phyloP scores from a whole-genome alignment of 2,888 invertebrate genomes.

The Minunthozetes semirufus region DNA sequence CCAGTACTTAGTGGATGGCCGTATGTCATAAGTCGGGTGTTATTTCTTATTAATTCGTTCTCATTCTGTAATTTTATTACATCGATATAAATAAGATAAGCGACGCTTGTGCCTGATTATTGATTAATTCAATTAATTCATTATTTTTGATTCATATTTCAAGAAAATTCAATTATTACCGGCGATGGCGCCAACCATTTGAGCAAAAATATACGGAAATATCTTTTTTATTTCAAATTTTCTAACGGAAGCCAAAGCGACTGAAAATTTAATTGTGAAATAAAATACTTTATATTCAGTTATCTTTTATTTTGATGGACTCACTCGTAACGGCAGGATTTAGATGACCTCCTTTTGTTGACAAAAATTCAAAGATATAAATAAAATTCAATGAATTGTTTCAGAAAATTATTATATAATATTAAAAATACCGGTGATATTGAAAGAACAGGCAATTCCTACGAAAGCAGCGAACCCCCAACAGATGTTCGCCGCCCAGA shows the following conservation, averaged over 20 bases:
- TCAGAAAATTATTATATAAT: background rate
- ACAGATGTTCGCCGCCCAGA: background rate
- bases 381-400: background rate
- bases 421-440: background rate
- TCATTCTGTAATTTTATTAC: constrained; percentile 1
- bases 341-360: constrained; percentile 49
- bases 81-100: background rate
- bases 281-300: background rate
- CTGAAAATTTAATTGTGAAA: constrained; percentile 3
- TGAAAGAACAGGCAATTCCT: constrained; percentile 7
- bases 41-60: background rate
- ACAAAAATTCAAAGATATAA: background rate
- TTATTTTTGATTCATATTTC: background rate
- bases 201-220: constrained; percentile 50
- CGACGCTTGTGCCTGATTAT: background rate
- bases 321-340: constrained; percentile 50
- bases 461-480: constrained; percentile 17
- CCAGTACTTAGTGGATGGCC: constrained; percentile 47
- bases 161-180: background rate
- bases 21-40: background rate
- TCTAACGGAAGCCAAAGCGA: constrained; percentile 49
- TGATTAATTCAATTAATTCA: background rate
- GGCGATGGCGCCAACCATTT: constrained; percentile 50
- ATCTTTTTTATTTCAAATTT: constrained; percentile 47
- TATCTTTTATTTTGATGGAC: background rate